Percentiles rank a stretch among this genome's conserved stretches.
These are phyloP conservation scores for Alouatta palliata DNA, from an alignment of 2,113 vertebrate species.

Conservation along the genomic window DNA sequence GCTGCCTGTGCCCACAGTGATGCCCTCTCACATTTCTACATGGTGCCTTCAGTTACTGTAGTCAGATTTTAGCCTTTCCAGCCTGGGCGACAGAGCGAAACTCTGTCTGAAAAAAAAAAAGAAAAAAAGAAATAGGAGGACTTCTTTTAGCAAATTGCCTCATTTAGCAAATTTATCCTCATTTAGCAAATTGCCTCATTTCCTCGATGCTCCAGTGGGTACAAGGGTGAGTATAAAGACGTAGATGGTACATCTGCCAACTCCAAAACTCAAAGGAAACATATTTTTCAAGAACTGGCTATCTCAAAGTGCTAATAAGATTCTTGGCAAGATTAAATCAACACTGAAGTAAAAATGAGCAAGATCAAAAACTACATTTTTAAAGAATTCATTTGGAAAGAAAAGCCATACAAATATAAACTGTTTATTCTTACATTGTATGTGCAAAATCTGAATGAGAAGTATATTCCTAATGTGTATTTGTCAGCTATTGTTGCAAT, in stretches of 20 bases:
- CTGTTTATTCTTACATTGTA: not conserved
- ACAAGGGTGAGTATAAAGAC: not conserved
- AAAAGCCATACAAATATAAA: not conserved
- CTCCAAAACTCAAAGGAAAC: not conserved
- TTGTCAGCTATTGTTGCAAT: not conserved
- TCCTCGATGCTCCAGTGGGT: not conserved
- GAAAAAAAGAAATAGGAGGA: not conserved
- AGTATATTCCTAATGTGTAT: not conserved
- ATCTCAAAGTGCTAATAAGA: conserved; percentile 65
- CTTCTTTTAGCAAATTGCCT: not conserved
- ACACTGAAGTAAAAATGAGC: not conserved
- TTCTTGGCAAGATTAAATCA: conserved; percentile 2
- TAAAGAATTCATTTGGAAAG: conserved; percentile 4
- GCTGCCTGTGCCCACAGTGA: not conserved
- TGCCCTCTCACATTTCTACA: not conserved
- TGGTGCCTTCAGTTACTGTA: not conserved
- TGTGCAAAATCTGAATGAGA: not conserved
- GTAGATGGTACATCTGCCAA: not conserved
- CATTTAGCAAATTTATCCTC: too few species aligned
- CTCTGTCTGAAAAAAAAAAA: too few species aligned
- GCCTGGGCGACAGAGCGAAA: too few species aligned
- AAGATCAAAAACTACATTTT: not conserved
- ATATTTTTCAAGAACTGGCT: conserved; percentile 73
- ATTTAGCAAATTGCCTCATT: not conserved
- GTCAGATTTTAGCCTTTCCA: not conserved